These are phyloP conservation scores for Ferrisia virgata DNA, from an alignment of 2,888 invertebrate species.

Conservation along the genomic window DNA sequence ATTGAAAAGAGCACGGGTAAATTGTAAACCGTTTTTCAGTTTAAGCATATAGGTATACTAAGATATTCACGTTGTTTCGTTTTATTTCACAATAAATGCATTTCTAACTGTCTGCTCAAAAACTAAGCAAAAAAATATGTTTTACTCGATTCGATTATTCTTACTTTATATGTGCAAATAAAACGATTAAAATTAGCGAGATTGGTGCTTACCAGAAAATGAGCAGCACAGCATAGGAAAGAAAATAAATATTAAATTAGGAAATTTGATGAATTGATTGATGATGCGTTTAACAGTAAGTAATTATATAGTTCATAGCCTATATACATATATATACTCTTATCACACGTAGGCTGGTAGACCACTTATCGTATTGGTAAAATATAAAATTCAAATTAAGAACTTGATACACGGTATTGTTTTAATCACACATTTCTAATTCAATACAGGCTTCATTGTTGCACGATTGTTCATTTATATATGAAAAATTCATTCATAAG, in stretches of 20 bases:
- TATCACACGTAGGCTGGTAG: not conserved
- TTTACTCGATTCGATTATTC: no score
- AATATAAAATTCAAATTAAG: not conserved
- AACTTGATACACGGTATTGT: not conserved
- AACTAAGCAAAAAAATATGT: no score
- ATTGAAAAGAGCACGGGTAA: not conserved
- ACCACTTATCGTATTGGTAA: not conserved
- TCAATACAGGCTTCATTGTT: not conserved
- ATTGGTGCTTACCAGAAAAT: no score
- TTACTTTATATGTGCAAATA: no score
- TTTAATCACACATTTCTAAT: not conserved
- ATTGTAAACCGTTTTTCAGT: not conserved
- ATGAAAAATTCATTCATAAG: conserved; percentile 10
- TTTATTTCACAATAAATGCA: not conserved
- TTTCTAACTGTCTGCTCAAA: no score
- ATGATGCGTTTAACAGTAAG: no score
- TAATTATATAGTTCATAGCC: no score
- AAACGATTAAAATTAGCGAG: no score
- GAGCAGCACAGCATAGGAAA: no score
- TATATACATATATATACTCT: not conserved
- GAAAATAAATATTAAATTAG: no score
- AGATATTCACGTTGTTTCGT: not conserved
- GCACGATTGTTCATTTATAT: not conserved
- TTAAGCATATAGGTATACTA: not conserved
- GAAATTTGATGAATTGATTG: no score